Percentiles rank a stretch among this genome's conserved stretches.
phyloP scores from a whole-genome alignment of 2,113 vertebrate genomes.

The Gobiocypris rarus region DNA sequence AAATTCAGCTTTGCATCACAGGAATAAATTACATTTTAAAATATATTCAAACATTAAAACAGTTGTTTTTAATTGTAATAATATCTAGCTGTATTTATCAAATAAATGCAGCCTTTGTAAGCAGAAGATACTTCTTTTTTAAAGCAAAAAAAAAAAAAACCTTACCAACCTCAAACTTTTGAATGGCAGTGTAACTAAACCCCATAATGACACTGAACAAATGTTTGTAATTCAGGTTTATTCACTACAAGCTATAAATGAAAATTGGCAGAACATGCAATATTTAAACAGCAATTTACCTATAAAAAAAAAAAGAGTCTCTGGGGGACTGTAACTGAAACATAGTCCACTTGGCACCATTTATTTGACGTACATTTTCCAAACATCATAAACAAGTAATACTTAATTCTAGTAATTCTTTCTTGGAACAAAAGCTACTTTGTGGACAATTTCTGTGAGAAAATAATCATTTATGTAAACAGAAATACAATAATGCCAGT shows the following conservation, averaged over 20 bases:
- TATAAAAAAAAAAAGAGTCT: background rate
- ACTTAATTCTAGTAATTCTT: background rate
- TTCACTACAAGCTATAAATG: background rate
- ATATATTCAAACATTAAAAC: too few species aligned
- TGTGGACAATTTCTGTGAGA: background rate
- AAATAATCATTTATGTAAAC: background rate
- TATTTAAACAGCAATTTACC: slow-evolving; percentile 15
- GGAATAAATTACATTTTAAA: background rate
- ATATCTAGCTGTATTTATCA: background rate
- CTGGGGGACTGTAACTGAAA: background rate
- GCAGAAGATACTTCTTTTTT: background rate
- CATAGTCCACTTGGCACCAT: background rate
- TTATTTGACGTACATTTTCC: background rate
- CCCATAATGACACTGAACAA: background rate
- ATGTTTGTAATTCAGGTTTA: slow-evolving; percentile 13
- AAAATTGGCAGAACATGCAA: background rate
- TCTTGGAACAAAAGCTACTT: background rate
- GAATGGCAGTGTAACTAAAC: background rate
- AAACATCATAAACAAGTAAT: background rate
- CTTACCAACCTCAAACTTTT: background rate
- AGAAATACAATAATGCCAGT: background rate
- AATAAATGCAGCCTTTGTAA: background rate
- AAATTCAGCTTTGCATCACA: background rate
- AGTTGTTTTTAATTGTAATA: too few species aligned
- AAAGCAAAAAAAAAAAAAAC: background rate